A percentile compares a stretch with the other conserved stretches of the same genome.
Evolutionary conservation across 2,888 invertebrate genomes (phyloP).

Genomic region (Cephus pulcher): DNA sequence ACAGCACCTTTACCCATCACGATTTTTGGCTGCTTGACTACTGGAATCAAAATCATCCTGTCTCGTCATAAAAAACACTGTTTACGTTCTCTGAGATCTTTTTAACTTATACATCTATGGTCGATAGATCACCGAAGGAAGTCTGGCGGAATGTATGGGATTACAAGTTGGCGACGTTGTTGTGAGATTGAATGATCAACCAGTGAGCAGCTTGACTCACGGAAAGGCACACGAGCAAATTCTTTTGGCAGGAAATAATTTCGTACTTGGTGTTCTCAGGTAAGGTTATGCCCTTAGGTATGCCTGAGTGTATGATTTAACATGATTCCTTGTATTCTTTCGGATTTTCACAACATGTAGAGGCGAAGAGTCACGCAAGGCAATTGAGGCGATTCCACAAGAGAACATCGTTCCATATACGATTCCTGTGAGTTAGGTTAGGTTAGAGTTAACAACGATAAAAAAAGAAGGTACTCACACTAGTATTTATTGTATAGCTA

Average conservation of each 20-base stretch:
- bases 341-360: constrained; percentile 35
- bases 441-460: neutral
- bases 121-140: constrained; percentile 80
- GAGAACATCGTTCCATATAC: constrained; percentile 63
- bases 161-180: constrained; percentile 88
- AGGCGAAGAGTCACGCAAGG: constrained; percentile 53
- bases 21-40: too few relatives aligned
- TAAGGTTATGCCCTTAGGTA: constrained; percentile 54
- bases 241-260: constrained; percentile 76
- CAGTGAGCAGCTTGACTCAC: constrained; percentile 78
- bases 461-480: neutral
- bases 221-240: constrained; percentile 83
- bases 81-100: too few relatives aligned
- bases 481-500: constrained; percentile 30
- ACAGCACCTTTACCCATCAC: too few relatives aligned
- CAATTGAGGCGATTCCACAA: constrained; percentile 53
- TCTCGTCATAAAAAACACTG: too few relatives aligned
- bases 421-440: constrained; percentile 55
- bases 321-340: neutral
- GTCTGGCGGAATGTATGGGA: constrained; percentile 86
- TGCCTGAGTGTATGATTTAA: neutral
- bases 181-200: constrained; percentile 78
- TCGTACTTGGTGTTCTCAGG: constrained; percentile 80
- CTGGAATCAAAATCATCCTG: too few relatives aligned
- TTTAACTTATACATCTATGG: too few relatives aligned